phyloP scores from a whole-genome alignment of 2,888 invertebrate genomes.

The Parochlus steinenii region DNA sequence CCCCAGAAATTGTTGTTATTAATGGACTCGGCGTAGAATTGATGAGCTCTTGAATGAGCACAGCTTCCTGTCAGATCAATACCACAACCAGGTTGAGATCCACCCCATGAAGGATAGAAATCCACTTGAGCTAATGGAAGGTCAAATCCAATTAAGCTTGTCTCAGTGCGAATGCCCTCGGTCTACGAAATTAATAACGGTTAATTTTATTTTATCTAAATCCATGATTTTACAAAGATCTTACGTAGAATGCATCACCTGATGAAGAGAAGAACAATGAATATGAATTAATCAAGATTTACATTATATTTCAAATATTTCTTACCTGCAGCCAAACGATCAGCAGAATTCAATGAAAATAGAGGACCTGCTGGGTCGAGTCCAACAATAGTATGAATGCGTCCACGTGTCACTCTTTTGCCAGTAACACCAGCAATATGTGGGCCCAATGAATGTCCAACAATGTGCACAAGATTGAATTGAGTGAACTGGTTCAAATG shows the following conservation, averaged over 20 bases:
- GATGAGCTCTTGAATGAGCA: constrained; percentile 29
- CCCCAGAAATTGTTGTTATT: constrained; percentile 19
- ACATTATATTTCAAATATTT: too few species aligned
- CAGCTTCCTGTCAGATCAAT: constrained; percentile 26
- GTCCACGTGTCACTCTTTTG: constrained; percentile 33
- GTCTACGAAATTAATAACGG: neutral
- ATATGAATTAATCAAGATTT: too few species aligned
- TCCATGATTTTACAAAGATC: neutral
- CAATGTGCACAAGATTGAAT: constrained; percentile 19
- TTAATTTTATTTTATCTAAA: neutral
- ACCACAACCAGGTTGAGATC: constrained; percentile 36
- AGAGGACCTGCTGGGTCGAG: constrained; percentile 8
- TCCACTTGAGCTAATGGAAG: constrained; percentile 28
- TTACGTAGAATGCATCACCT: neutral
- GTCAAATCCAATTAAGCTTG: constrained; percentile 21
- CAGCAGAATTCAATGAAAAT: neutral
- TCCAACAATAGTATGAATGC: constrained; percentile 35
- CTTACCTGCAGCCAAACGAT: too few species aligned
- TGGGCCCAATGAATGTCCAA: constrained; percentile 35
- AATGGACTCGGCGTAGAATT: constrained; percentile 30
- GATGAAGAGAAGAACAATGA: too few species aligned
- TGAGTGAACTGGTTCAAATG: neutral
- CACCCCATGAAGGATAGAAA: constrained; percentile 36
- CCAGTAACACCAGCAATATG: constrained; percentile 37
- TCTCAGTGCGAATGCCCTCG: constrained; percentile 22